Base-by-base conservation (phyloP, 2,113 vertebrate species). In the Myrmecobius fasciatus region DNA sequence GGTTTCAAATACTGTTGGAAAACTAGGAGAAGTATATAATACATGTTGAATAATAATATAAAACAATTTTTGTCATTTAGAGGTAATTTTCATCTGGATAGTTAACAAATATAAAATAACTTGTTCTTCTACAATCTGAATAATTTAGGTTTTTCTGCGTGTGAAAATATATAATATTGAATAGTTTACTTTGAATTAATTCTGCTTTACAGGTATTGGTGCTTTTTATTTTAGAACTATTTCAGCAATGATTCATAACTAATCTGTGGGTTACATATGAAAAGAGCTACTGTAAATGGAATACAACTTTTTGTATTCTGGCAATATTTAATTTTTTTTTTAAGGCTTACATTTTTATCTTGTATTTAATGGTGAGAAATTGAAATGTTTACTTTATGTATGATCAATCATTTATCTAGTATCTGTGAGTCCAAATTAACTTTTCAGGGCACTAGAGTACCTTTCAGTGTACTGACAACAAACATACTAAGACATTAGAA, bases 321-420 rank as follows among this genome's bases (percentile, higher is more conserved):
- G 52, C 31, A 36, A 36, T 36, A 67, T 67, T 67, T 36, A 67
- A 12, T 28, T 60, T 56, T 60, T 60, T n/a, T 60, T 60, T 60
- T 60, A 31, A 95, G 3, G 25, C 60, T 94, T 53, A 91, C 8
- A 90, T 92, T 90, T 94, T 53, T n/a, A 91, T 91, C 92, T 89
- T 93, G 49, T 20, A 88, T 93, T 91, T 89, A 92, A 95, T 24
- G 20, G 43, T 17, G 14, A 67, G 60, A 36, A 67, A 67, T 17
- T 36, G 1, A 94, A 94, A 94, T 91, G 48, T 91, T 94, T 94
- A 53, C 52, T 93, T 94, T 24, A 28, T 67, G 60, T 92, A 49
- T 93, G 53, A 90, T 53, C 8, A 5, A n/a, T 91, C 8, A 9
- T 92, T 93, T 91, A 17, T 94, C 88, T 95, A 46, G 1, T 89